Base-by-base conservation (phyloP, 2,113 vertebrate species). In the Sylvilagus bachmani region DNA sequence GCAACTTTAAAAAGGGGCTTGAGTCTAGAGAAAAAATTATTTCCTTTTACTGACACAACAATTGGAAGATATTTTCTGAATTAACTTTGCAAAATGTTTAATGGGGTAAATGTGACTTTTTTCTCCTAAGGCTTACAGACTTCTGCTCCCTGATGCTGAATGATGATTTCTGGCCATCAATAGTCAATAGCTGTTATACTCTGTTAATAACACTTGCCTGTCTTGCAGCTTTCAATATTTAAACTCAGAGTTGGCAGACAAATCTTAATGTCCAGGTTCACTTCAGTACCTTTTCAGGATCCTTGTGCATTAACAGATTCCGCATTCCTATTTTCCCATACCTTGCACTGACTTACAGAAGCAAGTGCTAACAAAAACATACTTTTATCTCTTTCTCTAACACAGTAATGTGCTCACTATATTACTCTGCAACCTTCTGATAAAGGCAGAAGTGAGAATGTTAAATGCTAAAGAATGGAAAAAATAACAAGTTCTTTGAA, bases 151-250 rank as follows among this genome's bases (percentile, higher is more conserved):
- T 5, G 8, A 83, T 90, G 38, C 78, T 69, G 36, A 94, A 79
- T 71, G 49, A 67, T 78, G 13, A 70, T 44, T 94, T 85, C 24
- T 58, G 44, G 53, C 89, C 55, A 13, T 64, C 71, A 61, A 66
- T 51, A 79, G n/a, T 62, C 29, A 84, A 29, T 36, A 2, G 21
- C 51, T 80, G 1, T 61, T 89, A 86, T 55, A 67, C 4, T 1
- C 49, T 44, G 21, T 97, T 10, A 91, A 31, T 44, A 88, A 77
- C 27, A 88, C 21, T 49, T 89, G 55, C 70, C 58, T 90, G 89
- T 75, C 62, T 69, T 94, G 38, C 27, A 91, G 77, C 5, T 86
- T 94, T 94, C 90, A 96, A 62, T 86, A 77, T 31, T 79, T 67
- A 67, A 77, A 92, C 25, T 95, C 62, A 9, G 9, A 89, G 27